A percentile compares a stretch with the other conserved stretches of the same genome.
Conservation (phyloP, 2,113 vertebrate species). For the Cryptomyrus ogoouensis region DNA sequence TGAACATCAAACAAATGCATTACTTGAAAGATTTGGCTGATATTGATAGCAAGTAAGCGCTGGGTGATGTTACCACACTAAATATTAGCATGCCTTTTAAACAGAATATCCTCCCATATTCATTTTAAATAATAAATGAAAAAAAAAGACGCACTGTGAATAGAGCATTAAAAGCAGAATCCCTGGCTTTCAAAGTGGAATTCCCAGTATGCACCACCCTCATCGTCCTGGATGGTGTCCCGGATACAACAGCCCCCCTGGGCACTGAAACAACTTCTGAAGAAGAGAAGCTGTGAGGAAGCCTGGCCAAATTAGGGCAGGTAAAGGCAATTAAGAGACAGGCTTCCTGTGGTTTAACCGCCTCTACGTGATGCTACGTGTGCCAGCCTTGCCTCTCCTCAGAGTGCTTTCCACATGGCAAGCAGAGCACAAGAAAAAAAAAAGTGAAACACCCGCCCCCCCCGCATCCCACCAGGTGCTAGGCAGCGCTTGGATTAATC, state of each 20-base stretch:
- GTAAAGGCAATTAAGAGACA: conserved; percentile 10
- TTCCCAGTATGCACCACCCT: neutral
- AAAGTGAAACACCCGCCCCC: too few relatives aligned
- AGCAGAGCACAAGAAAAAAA: neutral
- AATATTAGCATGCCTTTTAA: neutral
- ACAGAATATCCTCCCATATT: neutral
- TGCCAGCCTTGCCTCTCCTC: neutral
- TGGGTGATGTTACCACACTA: neutral
- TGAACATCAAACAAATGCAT: conserved; percentile 1
- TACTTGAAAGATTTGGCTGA: neutral
- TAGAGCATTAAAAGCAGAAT: neutral
- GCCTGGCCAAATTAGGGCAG: neutral
- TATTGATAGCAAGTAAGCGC: neutral
- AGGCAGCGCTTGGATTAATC: neutral
- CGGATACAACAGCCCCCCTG: neutral
- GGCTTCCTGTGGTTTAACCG: neutral
- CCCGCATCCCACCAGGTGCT: neutral
- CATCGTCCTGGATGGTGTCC: neutral
- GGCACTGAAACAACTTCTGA: neutral
- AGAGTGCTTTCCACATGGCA: neutral
- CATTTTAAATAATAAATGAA: neutral
- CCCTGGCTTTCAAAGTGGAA: neutral
- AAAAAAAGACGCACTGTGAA: neutral
- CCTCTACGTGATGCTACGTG: neutral
- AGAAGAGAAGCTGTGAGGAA: neutral